These are phyloP conservation scores for Scaptomyza caliginosa DNA, from an alignment of 2,888 invertebrate species.

Conservation along the genomic window DNA sequence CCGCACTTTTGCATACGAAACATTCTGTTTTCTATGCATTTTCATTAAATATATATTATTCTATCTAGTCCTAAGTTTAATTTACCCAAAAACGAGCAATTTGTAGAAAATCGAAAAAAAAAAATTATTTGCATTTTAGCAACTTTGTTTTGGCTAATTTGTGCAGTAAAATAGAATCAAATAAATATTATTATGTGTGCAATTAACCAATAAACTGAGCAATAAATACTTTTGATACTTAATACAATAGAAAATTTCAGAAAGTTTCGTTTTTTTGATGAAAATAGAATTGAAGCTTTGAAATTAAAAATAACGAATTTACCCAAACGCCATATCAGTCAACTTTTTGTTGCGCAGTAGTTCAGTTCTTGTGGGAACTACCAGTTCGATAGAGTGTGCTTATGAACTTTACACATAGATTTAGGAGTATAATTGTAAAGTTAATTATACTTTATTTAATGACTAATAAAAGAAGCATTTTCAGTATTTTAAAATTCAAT, in stretches of 20 bases:
- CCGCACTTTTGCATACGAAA: conserved; percentile 12
- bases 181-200: conserved; percentile 21
- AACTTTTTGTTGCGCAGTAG: no score
- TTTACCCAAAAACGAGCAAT: not conserved
- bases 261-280: not conserved
- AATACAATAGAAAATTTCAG: no score
- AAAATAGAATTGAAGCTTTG: no score
- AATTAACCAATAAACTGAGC: conserved; percentile 20
- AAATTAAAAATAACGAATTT: no score
- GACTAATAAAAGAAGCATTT: no score
- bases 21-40: conserved; percentile 25
- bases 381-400: no score
- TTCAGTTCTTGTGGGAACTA: no score
- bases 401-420: no score
- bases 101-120: no score
- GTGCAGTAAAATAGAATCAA: conserved; percentile 24
- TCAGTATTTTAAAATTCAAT: not conserved
- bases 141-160: conserved; percentile 2
- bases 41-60: conserved; percentile 4
- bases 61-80: not conserved
- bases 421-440: no score
- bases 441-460: no score
- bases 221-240: not conserved
- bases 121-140: not conserved
- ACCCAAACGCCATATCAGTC: no score